A percentile compares a stretch with the other conserved stretches of the same genome.
These are phyloP conservation scores for Iselma pallidipennis DNA, from an alignment of 2,888 invertebrate species.

Conservation along the genomic window DNA sequence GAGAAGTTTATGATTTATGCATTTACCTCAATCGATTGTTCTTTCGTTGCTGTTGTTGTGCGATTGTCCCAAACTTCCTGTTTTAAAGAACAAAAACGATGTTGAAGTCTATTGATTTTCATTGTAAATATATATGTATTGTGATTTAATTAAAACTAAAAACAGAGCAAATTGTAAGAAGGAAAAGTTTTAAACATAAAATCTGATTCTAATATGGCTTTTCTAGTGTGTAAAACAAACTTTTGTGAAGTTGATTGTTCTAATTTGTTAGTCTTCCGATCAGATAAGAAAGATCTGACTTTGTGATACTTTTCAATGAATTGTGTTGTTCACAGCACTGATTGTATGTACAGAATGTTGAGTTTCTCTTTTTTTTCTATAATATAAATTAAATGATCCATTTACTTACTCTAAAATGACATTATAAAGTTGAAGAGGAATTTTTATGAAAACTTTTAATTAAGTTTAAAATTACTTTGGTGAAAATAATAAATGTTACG, in stretches of 20 bases:
- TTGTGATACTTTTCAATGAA: conserved; percentile 24
- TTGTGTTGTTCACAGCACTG: conserved; percentile 6
- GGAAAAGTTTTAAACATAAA: conserved; percentile 22
- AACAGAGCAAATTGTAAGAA: conserved; percentile 17
- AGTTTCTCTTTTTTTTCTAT: too few relatives aligned
- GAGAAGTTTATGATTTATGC: too few relatives aligned
- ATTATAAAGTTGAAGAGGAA: too few relatives aligned
- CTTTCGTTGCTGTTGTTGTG: not conserved
- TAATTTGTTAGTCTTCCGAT: conserved; percentile 26
- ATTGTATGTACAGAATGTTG: too few relatives aligned
- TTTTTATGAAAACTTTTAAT: conserved; percentile 14
- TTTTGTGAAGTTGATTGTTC: conserved; percentile 25
- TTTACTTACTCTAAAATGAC: not conserved
- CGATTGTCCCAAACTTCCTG: not conserved
- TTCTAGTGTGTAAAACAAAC: conserved; percentile 23
- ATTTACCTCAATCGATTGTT: not conserved
- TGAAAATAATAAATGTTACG: too few relatives aligned
- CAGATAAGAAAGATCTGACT: conserved; percentile 27
- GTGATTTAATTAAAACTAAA: conserved; percentile 21
- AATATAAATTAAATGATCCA: not conserved
- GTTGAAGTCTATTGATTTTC: not conserved
- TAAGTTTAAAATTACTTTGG: conserved; percentile 7
- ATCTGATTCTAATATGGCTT: conserved; percentile 24
- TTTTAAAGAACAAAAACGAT: not conserved
- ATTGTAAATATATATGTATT: conserved; percentile 13